Base-by-base conservation (phyloP, 2,888 invertebrate species). In the Polydesmus complanatus region DNA sequence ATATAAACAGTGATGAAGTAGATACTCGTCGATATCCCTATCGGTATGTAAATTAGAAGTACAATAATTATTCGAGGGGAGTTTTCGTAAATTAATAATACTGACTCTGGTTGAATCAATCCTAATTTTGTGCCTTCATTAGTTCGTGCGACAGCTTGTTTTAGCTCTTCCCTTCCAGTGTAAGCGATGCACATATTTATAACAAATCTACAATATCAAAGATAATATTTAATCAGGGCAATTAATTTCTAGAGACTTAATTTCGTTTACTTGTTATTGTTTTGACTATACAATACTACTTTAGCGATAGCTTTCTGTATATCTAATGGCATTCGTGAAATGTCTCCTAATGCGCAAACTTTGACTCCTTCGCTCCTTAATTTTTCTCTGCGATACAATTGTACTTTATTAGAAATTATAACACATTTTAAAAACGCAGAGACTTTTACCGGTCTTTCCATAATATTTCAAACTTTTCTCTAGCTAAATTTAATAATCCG, bases 271-370 rank as follows among this genome's bases (percentile, higher is more conserved):
- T 72, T 87, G 56, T 82, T 81, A 71, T 95, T 93, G 62, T 85
- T 73, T 71, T 82, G 83, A 0, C 96, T 94, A 48, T 83, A 77
- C 3, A 84, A 69, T 77, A 91, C 85, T n/a, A 86, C 86, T 69
- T 86, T 80, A 2, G 87, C 85, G 62, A 94, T 81, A 1, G 86
- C 74, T 66, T 80, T 77, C 68, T 84, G 82, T 59, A 97, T 72
- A 70, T 93, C 88, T 1, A 76, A 72, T 0, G 96, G 91, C 50
- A 98, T 76, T 47, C 94, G 74, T 0, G 80, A 77, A 59, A 93
- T 74, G 70, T 96, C 85, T 3, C 95, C 96, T 63, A 94, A 84
- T 18, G 95, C 82, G 68, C 91, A 80, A 52, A 97, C 80, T 66
- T 89, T 81, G 1, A 96, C 83, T 27, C 90, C 92, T 75, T 89